These are phyloP conservation scores for Aselliscus stoliczkanus DNA, from an alignment of 2,797 vertebrate genomes.

Conservation along the genomic window DNA sequence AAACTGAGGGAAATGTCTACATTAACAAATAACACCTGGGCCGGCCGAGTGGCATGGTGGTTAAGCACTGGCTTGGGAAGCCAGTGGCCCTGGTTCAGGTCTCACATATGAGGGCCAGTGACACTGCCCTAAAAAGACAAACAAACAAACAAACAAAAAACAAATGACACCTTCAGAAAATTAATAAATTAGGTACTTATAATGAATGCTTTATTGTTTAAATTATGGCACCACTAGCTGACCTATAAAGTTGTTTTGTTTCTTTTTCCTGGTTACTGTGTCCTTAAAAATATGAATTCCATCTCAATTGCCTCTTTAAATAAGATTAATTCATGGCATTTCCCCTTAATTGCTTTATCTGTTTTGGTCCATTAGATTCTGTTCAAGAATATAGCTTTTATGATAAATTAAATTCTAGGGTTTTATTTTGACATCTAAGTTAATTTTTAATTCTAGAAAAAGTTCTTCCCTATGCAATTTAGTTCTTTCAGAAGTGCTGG, in stretches of 20 bases:
- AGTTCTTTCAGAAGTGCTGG: constrained; percentile 49
- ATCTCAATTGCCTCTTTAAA: constrained; percentile 72
- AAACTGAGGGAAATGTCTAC: constrained; percentile 58
- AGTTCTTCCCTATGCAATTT: constrained; percentile 56
- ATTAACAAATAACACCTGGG: constrained; percentile 67
- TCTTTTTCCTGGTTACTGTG: constrained; percentile 38
- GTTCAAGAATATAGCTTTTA: constrained; percentile 69
- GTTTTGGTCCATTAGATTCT: constrained; percentile 77
- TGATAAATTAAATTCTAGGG: constrained; percentile 74
- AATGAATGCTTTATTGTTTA: constrained; percentile 68
- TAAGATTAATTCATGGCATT: constrained; percentile 77
- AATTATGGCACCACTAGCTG: constrained; percentile 59
- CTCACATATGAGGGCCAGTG: too few species aligned
- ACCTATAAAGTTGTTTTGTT: neutral
- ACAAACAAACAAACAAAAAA: too few species aligned
- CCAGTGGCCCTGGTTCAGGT: too few species aligned
- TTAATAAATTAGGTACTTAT: constrained; percentile 54
- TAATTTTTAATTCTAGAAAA: constrained; percentile 73
- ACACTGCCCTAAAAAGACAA: too few species aligned
- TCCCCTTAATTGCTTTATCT: constrained; percentile 77
- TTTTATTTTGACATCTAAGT: constrained; percentile 75
- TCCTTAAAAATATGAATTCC: constrained; percentile 72
- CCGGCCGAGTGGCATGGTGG: too few species aligned
- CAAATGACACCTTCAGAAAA: constrained; percentile 62
- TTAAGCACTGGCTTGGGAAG: too few species aligned